phyloP scores from a whole-genome alignment of 2,113 vertebrate genomes.

The Triplophysa rosa region DNA sequence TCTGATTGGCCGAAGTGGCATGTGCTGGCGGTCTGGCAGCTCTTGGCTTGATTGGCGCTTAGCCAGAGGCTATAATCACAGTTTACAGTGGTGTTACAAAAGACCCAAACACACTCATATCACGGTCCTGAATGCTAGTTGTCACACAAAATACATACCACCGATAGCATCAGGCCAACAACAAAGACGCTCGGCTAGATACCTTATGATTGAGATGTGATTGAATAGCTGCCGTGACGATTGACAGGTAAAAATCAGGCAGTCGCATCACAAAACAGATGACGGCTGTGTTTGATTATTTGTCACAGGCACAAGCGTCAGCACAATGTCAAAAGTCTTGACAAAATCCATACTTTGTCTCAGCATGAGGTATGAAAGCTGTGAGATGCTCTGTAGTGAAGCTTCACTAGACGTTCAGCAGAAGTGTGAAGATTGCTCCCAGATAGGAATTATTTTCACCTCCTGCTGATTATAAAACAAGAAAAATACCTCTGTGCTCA shows the following conservation, averaged over 20 bases:
- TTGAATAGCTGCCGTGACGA: neutral
- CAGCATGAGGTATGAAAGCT: neutral
- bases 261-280: neutral
- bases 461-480: constrained; percentile 20
- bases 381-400: neutral
- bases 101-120: constrained; percentile 62
- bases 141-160: constrained; percentile 52
- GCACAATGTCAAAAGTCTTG: constrained; percentile 32
- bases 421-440: neutral
- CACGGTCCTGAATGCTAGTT: constrained; percentile 46
- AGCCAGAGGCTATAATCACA: constrained; percentile 62
- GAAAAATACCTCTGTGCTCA: neutral
- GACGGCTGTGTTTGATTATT: constrained; percentile 35
- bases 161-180: neutral
- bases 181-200: constrained; percentile 1
- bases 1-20: constrained; percentile 67
- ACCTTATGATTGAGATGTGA: neutral
- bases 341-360: constrained; percentile 37
- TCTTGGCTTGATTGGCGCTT: constrained; percentile 58
- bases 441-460: constrained; percentile 34
- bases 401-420: neutral
- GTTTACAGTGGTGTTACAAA: constrained; percentile 57
- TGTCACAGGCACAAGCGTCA: constrained; percentile 3
- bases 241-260: neutral
- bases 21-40: constrained; percentile 57